These are phyloP conservation scores for Charadrius vociferus DNA, from an alignment of 2,113 vertebrate species.

Conservation along the genomic window DNA sequence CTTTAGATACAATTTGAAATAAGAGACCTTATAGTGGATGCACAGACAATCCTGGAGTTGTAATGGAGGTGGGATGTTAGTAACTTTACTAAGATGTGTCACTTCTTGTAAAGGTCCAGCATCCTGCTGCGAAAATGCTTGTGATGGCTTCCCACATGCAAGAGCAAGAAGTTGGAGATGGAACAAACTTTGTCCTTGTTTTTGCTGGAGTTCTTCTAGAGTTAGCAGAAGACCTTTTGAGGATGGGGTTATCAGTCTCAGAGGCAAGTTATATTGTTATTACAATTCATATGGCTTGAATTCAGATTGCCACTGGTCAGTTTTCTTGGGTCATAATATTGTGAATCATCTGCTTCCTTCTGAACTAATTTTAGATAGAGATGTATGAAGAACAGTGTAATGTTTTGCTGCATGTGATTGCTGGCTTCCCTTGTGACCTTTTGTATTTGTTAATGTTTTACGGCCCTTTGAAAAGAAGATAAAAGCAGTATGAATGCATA, in stretches of 20 bases:
- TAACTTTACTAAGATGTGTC: background rate
- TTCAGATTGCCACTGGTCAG: background rate
- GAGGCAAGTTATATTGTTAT: slow-evolving; percentile 77
- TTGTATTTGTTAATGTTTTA: background rate
- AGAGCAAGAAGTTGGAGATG: slow-evolving; percentile 96
- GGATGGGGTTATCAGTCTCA: slow-evolving; percentile 94
- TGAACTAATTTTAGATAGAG: background rate
- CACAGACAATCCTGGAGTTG: background rate
- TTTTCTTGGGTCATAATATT: background rate
- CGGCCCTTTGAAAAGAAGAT: background rate
- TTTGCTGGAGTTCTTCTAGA: slow-evolving; percentile 95
- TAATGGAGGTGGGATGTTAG: background rate
- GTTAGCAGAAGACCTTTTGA: slow-evolving; percentile 91
- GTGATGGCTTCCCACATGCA: slow-evolving; percentile 99
- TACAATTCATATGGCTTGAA: background rate
- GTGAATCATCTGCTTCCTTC: background rate
- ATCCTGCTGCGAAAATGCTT: slow-evolving; percentile 97
- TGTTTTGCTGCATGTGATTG: background rate
- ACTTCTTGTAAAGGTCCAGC: slow-evolving; percentile 85
- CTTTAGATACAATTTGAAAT: background rate
- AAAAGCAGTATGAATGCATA: background rate
- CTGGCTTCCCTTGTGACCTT: background rate
- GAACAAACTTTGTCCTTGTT: slow-evolving; percentile 97
- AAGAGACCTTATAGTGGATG: background rate
- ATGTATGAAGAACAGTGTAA: background rate